These are phyloP conservation scores for Eremophila alpestris DNA, from an alignment of 2,797 vertebrate genomes.

Conservation along the genomic window DNA sequence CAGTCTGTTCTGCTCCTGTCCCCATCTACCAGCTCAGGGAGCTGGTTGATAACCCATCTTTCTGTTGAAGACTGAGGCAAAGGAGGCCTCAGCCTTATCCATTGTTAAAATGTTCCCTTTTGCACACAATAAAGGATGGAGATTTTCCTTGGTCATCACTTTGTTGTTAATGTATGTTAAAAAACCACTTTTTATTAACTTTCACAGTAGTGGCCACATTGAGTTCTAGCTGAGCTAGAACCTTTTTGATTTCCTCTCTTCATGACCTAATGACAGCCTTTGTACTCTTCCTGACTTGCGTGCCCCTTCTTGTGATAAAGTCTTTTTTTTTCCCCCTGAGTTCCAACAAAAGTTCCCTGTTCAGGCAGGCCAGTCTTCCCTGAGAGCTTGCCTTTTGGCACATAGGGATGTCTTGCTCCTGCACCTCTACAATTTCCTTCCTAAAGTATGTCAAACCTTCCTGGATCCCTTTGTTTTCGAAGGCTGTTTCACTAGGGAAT, in stretches of 20 bases:
- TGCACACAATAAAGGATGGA: neutral
- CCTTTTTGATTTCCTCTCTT: neutral
- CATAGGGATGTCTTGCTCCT: rapidly evolving
- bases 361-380: neutral
- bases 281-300: neutral
- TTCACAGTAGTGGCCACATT: neutral
- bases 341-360: neutral
- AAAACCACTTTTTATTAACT: neutral
- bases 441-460: neutral
- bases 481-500: neutral
- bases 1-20: neutral
- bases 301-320: neutral
- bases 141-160: neutral
- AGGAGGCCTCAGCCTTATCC: neutral
- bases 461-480: neutral
- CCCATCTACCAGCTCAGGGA: neutral
- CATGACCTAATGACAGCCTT: neutral
- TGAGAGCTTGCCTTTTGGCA: neutral
- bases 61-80: neutral
- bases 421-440: neutral
- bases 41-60: neutral
- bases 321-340: neutral
- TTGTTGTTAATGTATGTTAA: neutral
- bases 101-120: neutral
- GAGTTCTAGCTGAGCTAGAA: neutral